A percentile compares a stretch with the other conserved stretches of the same genome.
phyloP scores from a whole-genome alignment of 23 tunicate genomes.

The Trididemnum miniatum region DNA sequence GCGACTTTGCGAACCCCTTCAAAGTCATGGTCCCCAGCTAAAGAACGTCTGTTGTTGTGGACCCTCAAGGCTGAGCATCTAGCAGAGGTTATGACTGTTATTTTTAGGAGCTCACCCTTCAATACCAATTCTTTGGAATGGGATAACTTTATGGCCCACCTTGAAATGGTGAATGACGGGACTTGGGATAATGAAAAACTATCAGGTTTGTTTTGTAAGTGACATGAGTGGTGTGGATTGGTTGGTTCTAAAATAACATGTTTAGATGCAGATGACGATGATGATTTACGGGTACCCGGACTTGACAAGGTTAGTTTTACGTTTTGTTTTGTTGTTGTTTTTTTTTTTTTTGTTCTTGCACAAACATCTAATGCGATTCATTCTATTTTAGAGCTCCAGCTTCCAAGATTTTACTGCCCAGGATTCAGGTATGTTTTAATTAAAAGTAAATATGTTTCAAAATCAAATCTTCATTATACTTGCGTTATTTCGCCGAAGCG shows the following conservation, averaged over 20 bases:
- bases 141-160: slow-evolving; percentile 69
- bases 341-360: neutral
- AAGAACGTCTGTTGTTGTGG: neutral
- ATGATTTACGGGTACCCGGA: too few species aligned
- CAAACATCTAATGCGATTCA: neutral
- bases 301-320: neutral
- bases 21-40: neutral
- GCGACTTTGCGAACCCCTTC: neutral
- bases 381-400: neutral
- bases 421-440: neutral
- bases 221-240: too few species aligned
- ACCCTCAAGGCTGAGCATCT: too few species aligned
- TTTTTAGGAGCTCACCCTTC: slow-evolving; percentile 52
- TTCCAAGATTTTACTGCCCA: neutral
- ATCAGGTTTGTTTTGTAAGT: neutral
- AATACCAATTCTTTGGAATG: slow-evolving; percentile 68
- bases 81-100: neutral
- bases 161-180: neutral
- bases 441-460: too few species aligned
- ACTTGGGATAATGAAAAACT: neutral
- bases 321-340: neutral
- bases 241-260: too few species aligned
- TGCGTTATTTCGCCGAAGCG: too few species aligned
- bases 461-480: too few species aligned
- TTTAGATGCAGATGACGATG: too few species aligned